A percentile compares a stretch with the other conserved stretches of the same genome.
Evolutionary conservation across 2,797 vertebrate species (phyloP).

Genomic region (Premnoplex brunnescens): DNA sequence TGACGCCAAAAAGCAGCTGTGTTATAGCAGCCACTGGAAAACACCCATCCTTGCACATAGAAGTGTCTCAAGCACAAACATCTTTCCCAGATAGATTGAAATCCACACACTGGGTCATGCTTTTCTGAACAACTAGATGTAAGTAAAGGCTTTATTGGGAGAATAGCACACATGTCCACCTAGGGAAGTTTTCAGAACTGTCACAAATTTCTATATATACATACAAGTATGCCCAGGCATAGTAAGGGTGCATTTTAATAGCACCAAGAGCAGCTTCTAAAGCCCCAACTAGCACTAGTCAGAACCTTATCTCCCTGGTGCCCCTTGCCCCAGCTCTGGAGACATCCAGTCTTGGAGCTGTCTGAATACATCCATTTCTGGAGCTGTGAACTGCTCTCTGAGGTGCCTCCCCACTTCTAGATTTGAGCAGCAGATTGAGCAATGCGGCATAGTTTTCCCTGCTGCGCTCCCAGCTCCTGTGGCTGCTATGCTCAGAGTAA

Average conservation of each 20-base stretch:
- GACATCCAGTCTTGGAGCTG: background rate
- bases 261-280: background rate
- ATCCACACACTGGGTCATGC: background rate
- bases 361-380: background rate
- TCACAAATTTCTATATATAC: background rate
- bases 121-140: background rate
- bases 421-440: background rate
- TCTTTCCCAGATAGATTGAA: background rate
- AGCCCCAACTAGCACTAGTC: background rate
- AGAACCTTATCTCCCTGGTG: background rate
- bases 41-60: background rate
- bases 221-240: too few relatives aligned
- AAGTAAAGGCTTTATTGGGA: background rate
- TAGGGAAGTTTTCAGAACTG: background rate
- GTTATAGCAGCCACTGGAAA: background rate
- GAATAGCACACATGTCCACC: background rate
- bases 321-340: background rate
- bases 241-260: background rate
- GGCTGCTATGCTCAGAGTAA: background rate
- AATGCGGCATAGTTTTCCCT: background rate
- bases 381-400: background rate
- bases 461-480: background rate
- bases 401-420: background rate
- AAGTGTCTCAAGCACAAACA: background rate
- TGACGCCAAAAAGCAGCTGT: constrained; percentile 9